phyloP scores from a whole-genome alignment of 2,888 invertebrate genomes.

The Luperina testacea region DNA sequence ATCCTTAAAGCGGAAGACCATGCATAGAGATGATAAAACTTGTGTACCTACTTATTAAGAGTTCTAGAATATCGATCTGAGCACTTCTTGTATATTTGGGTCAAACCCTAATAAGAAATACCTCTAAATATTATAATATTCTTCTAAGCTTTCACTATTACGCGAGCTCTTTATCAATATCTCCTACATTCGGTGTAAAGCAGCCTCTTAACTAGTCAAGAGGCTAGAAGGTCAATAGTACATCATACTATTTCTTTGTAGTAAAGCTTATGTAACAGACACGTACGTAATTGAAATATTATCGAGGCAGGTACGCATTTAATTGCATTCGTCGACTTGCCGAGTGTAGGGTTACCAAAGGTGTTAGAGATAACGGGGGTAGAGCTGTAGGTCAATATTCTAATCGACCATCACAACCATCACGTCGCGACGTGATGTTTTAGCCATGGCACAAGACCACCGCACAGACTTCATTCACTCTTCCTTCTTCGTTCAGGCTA shows the following conservation, averaged over 20 bases:
- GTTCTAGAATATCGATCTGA: conserved; percentile 1
- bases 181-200: conserved; percentile 41
- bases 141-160: conserved; percentile 47
- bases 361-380: neutral
- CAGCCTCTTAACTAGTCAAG: conserved; percentile 35
- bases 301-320: conserved; percentile 48
- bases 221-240: conserved; percentile 61
- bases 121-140: neutral
- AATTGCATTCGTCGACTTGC: conserved; percentile 54
- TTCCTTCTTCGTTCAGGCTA: too few relatives aligned
- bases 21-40: neutral
- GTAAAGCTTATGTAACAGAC: conserved; percentile 51
- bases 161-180: conserved; percentile 37
- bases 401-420: neutral
- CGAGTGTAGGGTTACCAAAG: conserved; percentile 37
- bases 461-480: too few relatives aligned
- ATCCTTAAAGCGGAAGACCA: neutral
- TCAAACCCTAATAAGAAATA: neutral
- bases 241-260: conserved; percentile 57
- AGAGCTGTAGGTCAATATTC: conserved; percentile 18
- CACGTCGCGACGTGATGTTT: neutral
- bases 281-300: conserved; percentile 65
- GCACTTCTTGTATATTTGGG: neutral
- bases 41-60: neutral
- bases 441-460: too few relatives aligned